Percentiles rank a stretch among this genome's conserved stretches.
phyloP scores from a whole-genome alignment of 2,797 vertebrate species.

The Alfaro cultratus region DNA sequence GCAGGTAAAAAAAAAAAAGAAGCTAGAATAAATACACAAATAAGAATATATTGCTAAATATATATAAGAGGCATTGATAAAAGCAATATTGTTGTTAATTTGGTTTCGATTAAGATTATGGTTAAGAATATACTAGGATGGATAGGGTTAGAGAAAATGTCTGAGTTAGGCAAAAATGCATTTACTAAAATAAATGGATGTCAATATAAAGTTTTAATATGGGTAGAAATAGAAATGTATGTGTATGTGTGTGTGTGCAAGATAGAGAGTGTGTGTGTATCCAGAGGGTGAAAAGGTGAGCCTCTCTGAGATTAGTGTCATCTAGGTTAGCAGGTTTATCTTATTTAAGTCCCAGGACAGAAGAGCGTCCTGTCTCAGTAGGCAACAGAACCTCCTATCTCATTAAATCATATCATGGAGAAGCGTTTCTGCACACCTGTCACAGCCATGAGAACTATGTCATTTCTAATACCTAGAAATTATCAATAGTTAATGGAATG shows the following conservation, averaged over 20 bases:
- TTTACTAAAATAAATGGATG: no score
- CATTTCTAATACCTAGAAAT: not conserved
- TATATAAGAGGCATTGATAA: no score
- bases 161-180: no score
- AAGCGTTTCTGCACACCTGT: conserved; percentile 13
- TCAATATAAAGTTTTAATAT: not conserved
- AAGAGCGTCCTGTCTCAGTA: conserved; percentile 48
- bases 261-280: conserved; percentile 3
- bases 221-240: conserved; percentile 9
- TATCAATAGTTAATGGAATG: not conserved
- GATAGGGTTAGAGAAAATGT: not conserved
- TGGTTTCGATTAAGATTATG: not conserved
- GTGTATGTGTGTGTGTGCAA: conserved; percentile 24
- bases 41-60: no score
- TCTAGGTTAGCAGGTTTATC: conserved; percentile 75
- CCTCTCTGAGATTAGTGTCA: conserved; percentile 77
- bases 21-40: no score
- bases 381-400: conserved; percentile 2
- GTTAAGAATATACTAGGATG: not conserved
- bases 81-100: no score
- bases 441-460: not conserved
- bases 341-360: conserved; percentile 71
- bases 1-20: no score
- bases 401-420: conserved; percentile 8
- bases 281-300: conserved; percentile 61